Conservation (phyloP, 2,888 invertebrate species). For the Carcina quercana region DNA sequence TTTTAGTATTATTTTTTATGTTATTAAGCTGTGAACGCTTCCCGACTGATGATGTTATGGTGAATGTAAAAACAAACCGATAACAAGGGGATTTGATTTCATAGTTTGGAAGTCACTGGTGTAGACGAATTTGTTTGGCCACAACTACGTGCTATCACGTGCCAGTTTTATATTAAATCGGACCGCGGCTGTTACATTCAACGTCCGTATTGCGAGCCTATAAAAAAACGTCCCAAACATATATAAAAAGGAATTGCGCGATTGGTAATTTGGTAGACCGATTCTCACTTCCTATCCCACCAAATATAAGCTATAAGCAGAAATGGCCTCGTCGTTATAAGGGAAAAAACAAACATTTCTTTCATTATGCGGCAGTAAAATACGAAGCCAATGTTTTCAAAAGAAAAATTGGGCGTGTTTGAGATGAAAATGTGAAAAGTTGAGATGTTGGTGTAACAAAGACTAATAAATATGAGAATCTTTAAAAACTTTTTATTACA, state of each 20-base stretch:
- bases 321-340: too few species aligned
- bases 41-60: too few species aligned
- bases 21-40: too few species aligned
- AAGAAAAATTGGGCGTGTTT: constrained; percentile 1
- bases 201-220: neutral
- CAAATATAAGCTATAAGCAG: neutral
- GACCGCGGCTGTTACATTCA: constrained; percentile 11
- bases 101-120: too few species aligned
- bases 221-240: too few species aligned
- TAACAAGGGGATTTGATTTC: too few species aligned
- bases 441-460: constrained; percentile 22
- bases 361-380: neutral
- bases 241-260: too few species aligned
- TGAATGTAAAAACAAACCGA: too few species aligned
- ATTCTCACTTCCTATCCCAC: neutral
- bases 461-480: constrained; percentile 32
- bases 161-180: constrained; percentile 33
- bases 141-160: constrained; percentile 41
- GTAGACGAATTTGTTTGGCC: constrained; percentile 52
- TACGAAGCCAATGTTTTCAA: neutral
- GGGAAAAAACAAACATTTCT: neutral
- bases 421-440: constrained; percentile 10
- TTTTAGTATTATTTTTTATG: too few species aligned
- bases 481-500: constrained; percentile 27
- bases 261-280: too few species aligned